Evolutionary conservation across 2,113 vertebrate genomes (phyloP).

Genomic region (Anoplopoma fimbria): DNA sequence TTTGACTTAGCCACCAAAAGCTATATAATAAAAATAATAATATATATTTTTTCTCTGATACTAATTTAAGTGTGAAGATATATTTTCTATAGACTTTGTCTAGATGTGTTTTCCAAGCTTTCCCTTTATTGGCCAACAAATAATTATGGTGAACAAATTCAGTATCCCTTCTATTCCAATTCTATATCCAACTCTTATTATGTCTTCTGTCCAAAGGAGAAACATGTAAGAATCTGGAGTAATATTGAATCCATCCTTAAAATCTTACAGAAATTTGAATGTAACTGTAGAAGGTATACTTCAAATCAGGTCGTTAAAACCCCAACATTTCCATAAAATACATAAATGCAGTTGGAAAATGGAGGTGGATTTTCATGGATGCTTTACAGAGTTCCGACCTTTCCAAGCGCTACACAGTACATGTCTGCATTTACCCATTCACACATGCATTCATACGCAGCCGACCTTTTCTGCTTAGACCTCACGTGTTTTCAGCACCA

Average conservation of each 20-base stretch:
- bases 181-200: background rate
- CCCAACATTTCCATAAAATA: background rate
- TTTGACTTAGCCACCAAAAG: background rate
- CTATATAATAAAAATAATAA: no score
- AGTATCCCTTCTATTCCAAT: background rate
- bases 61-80: background rate
- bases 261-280: background rate
- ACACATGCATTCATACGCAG: background rate
- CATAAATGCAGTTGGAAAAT: background rate
- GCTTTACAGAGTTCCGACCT: background rate
- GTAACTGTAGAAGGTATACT: background rate
- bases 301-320: background rate
- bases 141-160: background rate
- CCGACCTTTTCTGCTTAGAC: background rate
- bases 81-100: background rate
- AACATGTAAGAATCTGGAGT: background rate
- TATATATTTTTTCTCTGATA: background rate
- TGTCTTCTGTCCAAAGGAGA: background rate
- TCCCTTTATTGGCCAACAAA: background rate
- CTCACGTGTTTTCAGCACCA: background rate
- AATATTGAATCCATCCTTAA: background rate
- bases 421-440: background rate
- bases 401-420: background rate
- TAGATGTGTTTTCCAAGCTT: background rate
- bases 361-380: background rate